Conservation (phyloP, 2,797 vertebrate genomes). For the Dallia pectoralis region DNA sequence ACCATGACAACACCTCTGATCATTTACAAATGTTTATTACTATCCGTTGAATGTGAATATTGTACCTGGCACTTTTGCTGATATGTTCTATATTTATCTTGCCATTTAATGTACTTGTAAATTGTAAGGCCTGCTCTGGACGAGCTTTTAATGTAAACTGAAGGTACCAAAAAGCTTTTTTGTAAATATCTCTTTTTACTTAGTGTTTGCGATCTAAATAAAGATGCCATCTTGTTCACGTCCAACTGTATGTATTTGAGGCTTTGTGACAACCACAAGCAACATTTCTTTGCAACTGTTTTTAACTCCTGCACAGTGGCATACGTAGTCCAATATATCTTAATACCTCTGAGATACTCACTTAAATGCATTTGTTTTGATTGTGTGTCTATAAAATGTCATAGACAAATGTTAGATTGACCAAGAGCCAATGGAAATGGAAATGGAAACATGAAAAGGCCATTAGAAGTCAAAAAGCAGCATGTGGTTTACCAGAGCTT, state of each 20-base stretch:
- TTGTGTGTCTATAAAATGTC: too few relatives aligned
- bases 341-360: too few relatives aligned
- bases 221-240: background rate
- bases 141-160: background rate
- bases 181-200: background rate
- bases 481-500: background rate
- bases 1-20: background rate
- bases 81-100: background rate
- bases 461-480: background rate
- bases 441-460: background rate
- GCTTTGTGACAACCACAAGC: background rate
- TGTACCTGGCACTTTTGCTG: too few relatives aligned
- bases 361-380: too few relatives aligned
- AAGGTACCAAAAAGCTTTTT: background rate
- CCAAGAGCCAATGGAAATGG: background rate
- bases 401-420: too few relatives aligned
- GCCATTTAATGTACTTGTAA: background rate
- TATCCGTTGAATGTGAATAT: too few relatives aligned
- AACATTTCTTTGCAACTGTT: background rate
- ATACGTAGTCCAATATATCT: too few relatives aligned
- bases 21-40: background rate
- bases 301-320: background rate
- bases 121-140: background rate
- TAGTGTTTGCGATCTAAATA: background rate
- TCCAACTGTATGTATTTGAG: background rate